Evolutionary conservation across 2,888 invertebrate genomes (phyloP).

Genomic region (Philonicus albiceps): DNA sequence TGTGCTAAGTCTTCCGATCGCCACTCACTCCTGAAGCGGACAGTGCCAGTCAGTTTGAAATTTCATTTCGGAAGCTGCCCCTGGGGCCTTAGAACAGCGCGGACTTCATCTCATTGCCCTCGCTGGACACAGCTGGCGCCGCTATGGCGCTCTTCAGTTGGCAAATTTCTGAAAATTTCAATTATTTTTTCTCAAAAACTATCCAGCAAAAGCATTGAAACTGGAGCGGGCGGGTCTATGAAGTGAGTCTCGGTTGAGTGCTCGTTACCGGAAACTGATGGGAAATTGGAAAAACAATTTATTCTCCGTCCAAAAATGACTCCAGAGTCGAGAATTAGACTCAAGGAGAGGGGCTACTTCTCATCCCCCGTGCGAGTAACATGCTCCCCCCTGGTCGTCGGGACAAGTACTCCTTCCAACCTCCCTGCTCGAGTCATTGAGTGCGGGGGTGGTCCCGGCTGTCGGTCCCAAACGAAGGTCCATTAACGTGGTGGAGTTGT

Average conservation of each 20-base stretch:
- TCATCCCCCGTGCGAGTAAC: background rate
- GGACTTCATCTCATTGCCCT: background rate
- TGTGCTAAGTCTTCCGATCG: background rate
- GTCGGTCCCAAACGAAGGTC: background rate
- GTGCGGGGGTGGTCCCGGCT: background rate
- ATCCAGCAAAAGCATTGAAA: background rate
- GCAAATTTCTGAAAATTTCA: constrained; percentile 26
- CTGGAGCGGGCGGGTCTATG: background rate
- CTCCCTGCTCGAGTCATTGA: background rate
- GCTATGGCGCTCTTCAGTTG: background rate
- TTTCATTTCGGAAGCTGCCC: background rate
- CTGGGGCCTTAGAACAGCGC: background rate
- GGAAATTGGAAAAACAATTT: constrained; percentile 34
- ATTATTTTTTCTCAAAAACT: constrained; percentile 18
- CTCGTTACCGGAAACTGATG: constrained; percentile 15
- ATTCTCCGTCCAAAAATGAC: background rate
- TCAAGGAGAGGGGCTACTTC: background rate
- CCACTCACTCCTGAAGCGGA: background rate
- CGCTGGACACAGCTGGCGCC: background rate
- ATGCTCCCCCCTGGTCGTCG: background rate
- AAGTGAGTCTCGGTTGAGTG: background rate
- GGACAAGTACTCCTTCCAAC: background rate
- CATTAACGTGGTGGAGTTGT: background rate
- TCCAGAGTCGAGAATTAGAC: background rate
- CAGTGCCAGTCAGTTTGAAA: background rate